Base-by-base conservation (phyloP, 2,888 invertebrate genomes). In the Gortyna flavago region DNA sequence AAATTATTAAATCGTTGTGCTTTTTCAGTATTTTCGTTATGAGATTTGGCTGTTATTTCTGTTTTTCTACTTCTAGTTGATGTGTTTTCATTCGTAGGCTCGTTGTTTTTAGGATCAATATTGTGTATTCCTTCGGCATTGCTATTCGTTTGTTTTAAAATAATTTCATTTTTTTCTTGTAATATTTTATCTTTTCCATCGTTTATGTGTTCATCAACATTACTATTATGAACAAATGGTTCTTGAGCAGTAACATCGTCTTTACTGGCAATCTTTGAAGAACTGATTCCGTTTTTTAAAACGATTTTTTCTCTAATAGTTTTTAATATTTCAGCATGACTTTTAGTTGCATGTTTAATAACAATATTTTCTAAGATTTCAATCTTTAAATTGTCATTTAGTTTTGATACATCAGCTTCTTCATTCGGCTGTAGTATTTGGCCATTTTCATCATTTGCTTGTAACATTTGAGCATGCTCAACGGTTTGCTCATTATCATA, bases 1-100 rank as follows among this genome's bases (percentile, higher is more conserved):
- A 83, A 77, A 38, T 72, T n/a, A 59, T 64, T 29, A 77, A 82
- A 82, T n/a, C 13, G 11, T 21, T 0, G 0, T 32, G n/a, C 1
- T 21, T 51, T 77, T 29, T 21, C 21, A 7, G 1, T 7, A 29
- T 16, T 65, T 51, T 64, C 16, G 13, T 18, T 41, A 16, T 16
- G 0, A 7, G 5, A 2, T 72, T 35, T 35, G 1, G n/a, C 13
- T 35, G 8, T 9, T 44, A 16, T 32, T 38, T 64, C n/a, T 41
- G 6, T 38, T 0, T 59, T 16, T 64, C 18, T 75, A 57, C n/a
- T 16, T 32, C 7, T 32, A 13, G n/a, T 38, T 41, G 29, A n/a
- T 16, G 18, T 32, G 13, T 21, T 64, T 64, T 64, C 6, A 57
- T 32, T 2, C 8, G 4, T 18, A 32, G 3, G 5, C 1, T 44